Conservation (phyloP, 2,113 vertebrate species). For the Malaclemys terrapin region DNA sequence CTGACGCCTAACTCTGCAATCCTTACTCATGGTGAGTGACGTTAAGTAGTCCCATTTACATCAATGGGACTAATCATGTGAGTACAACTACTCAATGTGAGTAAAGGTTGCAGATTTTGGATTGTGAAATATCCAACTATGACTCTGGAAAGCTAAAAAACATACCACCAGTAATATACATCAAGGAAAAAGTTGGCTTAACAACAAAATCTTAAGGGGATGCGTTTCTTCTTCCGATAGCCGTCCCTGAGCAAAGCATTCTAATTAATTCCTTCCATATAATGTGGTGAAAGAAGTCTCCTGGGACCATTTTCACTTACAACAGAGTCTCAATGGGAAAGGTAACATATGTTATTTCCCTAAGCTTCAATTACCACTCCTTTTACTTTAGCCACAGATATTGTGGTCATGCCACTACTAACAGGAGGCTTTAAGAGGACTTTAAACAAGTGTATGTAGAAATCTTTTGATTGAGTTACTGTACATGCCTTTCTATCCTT, state of each 20-base stretch:
- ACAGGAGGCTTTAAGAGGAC: constrained; percentile 15
- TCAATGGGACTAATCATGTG: constrained; percentile 8
- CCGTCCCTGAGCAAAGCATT: constrained; percentile 3
- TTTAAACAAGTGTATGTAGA: background rate
- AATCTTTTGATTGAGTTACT: constrained; percentile 5
- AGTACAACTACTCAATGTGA: background rate
- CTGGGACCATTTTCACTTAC: constrained; percentile 28
- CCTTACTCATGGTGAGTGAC: background rate
- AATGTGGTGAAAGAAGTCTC: background rate
- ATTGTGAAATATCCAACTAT: background rate
- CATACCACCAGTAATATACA: background rate
- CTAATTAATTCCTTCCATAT: constrained; percentile 58
- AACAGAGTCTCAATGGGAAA: constrained; percentile 18
- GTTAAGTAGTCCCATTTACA: background rate
- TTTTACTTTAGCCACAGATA: constrained; percentile 27
- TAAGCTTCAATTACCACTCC: constrained; percentile 33
- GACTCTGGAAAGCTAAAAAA: background rate
- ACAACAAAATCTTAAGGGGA: constrained; percentile 27
- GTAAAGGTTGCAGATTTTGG: background rate
- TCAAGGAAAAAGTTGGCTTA: background rate
- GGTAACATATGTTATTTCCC: constrained; percentile 33
- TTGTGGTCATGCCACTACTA: background rate
- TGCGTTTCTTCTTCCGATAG: constrained; percentile 29
- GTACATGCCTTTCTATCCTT: constrained; percentile 31
- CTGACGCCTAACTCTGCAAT: background rate